Base-by-base conservation (phyloP, 2,888 invertebrate genomes). In the Arenicola marina region DNA sequence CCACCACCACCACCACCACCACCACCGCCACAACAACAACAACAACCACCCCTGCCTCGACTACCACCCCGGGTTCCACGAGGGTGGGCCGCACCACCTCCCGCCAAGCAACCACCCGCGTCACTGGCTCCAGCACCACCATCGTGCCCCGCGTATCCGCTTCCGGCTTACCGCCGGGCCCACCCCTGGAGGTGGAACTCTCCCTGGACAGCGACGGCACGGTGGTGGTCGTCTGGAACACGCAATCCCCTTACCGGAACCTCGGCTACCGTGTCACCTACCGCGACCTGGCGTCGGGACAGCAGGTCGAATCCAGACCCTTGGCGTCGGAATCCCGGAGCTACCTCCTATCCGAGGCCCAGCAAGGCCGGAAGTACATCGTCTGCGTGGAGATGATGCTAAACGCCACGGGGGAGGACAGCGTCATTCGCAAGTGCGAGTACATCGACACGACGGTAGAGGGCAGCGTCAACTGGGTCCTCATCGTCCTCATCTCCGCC, bases 341-440 rank as follows among this genome's bases (percentile, higher is more conserved):
- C 21, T 29, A 45, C 45, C 44, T 46, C 24, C 2, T 57, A 18
- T 7, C 29, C 31, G 29, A 46, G 11, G 29, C 46, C 15, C 11
- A 18, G n/a, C n/a, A 26, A 29, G 15, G 46, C 57, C 26, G 29
- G 29, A 45, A 31, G 28, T 57, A 57, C 46, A 45, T 15, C 2
- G 57, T 57, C 31, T 57, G 57, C 32, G 46, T 57, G 21, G 57
- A 57, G 29, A 32, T 24, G 31, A 7, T 31, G 31, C 53, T 28
- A 11, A 32, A 28, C 32, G 24, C 31, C 32, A 11, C 29, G 15
- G 31, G 32, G 4, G 24, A 7, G 7, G 4, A 7, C 29, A 21
- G 46, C 43, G 31, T 57, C n/a, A 11, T 34, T 26, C 44, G 46
- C 29, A 31, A 26, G 45, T 57, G 57, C 32, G 11, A 44, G 44